These are phyloP conservation scores for Dryadula phaetusa DNA, from an alignment of 2,888 invertebrate genomes.

Conservation along the genomic window DNA sequence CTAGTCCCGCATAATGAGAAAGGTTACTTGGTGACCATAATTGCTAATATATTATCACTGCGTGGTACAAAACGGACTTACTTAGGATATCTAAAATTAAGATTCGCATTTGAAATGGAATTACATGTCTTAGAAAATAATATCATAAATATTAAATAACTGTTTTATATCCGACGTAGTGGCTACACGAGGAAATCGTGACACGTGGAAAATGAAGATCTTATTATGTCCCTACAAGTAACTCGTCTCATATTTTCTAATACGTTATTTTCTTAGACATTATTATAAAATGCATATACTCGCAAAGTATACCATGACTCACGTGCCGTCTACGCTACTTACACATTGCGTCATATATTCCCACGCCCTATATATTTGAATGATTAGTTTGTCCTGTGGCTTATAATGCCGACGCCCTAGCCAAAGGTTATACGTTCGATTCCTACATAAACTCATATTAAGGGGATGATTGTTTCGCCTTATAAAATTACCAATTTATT, in stretches of 20 bases:
- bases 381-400: neutral
- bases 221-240: no score
- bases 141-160: neutral
- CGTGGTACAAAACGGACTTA: neutral
- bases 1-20: neutral
- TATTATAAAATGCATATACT: no score
- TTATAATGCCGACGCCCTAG: neutral
- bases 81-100: neutral
- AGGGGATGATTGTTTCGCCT: neutral
- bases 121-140: neutral
- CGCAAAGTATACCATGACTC: neutral
- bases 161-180: no score
- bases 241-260: no score
- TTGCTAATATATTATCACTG: no score
- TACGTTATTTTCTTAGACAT: no score
- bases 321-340: neutral
- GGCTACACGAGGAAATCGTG: no score
- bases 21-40: neutral
- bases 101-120: neutral
- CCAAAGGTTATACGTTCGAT: neutral
- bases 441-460: neutral
- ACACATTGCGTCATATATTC: neutral
- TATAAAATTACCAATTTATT: no score
- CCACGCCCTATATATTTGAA: neutral
- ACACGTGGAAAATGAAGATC: neutral